These are phyloP conservation scores for Scelioninae gen. 2 DNA, from an alignment of 2,888 invertebrate species.

Conservation along the genomic window DNA sequence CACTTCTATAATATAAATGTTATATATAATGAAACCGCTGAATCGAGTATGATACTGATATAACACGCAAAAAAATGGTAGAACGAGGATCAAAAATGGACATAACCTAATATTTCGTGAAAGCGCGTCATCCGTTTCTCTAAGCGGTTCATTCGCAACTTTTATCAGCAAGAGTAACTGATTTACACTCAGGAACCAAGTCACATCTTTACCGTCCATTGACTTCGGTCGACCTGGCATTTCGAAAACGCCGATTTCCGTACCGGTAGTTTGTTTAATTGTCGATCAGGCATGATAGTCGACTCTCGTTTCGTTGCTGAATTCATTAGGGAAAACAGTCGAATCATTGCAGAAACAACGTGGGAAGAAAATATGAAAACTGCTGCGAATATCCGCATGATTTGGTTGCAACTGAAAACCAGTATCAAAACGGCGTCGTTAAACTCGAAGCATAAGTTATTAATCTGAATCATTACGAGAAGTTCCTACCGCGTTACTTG, in stretches of 20 bases:
- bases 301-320: constrained; percentile 23
- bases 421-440: constrained; percentile 2
- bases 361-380: constrained; percentile 33
- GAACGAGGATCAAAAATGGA: not conserved
- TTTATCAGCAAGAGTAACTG: constrained; percentile 30
- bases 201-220: constrained; percentile 18
- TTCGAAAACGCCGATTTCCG: constrained; percentile 5
- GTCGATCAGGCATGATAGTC: constrained; percentile 32
- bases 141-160: constrained; percentile 25
- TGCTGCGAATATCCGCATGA: not conserved
- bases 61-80: too few relatives aligned
- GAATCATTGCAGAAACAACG: constrained; percentile 27
- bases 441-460: not conserved
- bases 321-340: constrained; percentile 37
- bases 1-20: too few relatives aligned
- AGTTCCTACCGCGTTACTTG: not conserved
- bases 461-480: not conserved
- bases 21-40: too few relatives aligned
- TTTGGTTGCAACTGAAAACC: constrained; percentile 5
- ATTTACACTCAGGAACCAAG: not conserved
- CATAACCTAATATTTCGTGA: not conserved
- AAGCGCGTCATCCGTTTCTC: constrained; percentile 4
- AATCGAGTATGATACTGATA: too few relatives aligned
- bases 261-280: constrained; percentile 31
- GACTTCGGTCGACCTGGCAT: constrained; percentile 10